These are phyloP conservation scores for Trachythela sp. DNA, from an alignment of 64 coral and sea anemone genomes.

Conservation along the genomic window DNA sequence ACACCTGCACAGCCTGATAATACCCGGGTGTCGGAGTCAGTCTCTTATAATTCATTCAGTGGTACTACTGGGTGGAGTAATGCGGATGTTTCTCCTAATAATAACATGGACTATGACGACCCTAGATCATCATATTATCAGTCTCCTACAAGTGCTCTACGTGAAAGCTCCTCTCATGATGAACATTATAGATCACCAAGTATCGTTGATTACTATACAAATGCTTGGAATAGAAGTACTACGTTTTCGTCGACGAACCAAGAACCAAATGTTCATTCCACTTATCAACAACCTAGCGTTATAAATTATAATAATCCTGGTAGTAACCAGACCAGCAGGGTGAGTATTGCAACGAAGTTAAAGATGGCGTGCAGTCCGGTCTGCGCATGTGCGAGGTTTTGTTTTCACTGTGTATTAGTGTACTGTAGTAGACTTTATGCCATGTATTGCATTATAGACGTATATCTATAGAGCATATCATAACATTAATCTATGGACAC, in stretches of 20 bases:
- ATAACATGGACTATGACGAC: background rate
- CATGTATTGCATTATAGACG: too few relatives aligned
- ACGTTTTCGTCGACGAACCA: background rate
- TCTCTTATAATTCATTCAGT: background rate
- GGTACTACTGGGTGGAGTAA: background rate
- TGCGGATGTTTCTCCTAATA: background rate
- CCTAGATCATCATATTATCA: background rate
- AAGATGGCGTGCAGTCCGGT: too few relatives aligned
- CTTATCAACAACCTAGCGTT: background rate
- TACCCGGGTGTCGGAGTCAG: background rate
- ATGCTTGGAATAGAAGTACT: background rate
- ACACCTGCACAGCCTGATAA: background rate
- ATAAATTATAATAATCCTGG: background rate
- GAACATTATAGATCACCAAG: conserved; percentile 9
- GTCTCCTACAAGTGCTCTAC: background rate
- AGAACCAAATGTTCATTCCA: background rate
- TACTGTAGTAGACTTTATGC: too few relatives aligned
- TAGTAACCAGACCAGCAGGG: background rate
- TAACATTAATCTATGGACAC: too few relatives aligned
- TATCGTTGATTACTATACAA: background rate
- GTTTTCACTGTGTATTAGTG: too few relatives aligned
- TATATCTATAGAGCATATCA: too few relatives aligned
- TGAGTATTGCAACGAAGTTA: background rate
- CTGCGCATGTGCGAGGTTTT: background rate
- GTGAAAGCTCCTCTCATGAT: background rate